phyloP scores from a whole-genome alignment of 2,113 vertebrate genomes.

The Cnemophilus loriae region DNA sequence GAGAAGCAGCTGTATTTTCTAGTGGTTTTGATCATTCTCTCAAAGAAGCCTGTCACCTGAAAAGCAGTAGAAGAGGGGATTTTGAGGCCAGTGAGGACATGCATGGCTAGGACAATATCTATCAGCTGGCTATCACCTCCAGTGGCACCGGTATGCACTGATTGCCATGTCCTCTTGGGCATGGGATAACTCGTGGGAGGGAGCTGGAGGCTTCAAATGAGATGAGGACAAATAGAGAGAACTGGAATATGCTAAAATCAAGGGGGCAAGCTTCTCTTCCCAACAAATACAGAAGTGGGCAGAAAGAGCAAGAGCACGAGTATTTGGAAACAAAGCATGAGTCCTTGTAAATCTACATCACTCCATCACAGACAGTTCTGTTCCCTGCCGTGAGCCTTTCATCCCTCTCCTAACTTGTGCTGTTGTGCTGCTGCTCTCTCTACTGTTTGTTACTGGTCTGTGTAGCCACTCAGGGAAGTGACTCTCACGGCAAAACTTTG shows the following conservation, averaged over 20 bases:
- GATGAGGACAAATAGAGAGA: background rate
- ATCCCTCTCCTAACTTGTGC: background rate
- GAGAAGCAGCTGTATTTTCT: background rate
- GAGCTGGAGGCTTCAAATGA: background rate
- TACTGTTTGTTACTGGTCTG: background rate
- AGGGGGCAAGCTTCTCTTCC: background rate
- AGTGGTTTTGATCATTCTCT: background rate
- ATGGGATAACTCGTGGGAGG: background rate
- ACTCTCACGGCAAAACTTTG: background rate
- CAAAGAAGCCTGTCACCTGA: background rate
- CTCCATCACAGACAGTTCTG: background rate
- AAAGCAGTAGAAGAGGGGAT: background rate
- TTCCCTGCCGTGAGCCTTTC: background rate
- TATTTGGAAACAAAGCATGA: background rate
- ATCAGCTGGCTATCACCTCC: background rate
- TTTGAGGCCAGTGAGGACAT: background rate
- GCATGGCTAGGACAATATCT: no score
- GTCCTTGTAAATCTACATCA: background rate
- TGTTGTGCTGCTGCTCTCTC: background rate
- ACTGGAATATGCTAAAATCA: background rate
- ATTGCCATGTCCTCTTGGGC: accelerated
- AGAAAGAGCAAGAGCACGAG: background rate
- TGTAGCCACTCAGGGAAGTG: background rate
- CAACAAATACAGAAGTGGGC: background rate
- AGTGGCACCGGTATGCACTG: accelerated